Evolutionary conservation across 1,140 invertebrate genomes (phyloP).

Genomic region (Aethina tumida): DNA sequence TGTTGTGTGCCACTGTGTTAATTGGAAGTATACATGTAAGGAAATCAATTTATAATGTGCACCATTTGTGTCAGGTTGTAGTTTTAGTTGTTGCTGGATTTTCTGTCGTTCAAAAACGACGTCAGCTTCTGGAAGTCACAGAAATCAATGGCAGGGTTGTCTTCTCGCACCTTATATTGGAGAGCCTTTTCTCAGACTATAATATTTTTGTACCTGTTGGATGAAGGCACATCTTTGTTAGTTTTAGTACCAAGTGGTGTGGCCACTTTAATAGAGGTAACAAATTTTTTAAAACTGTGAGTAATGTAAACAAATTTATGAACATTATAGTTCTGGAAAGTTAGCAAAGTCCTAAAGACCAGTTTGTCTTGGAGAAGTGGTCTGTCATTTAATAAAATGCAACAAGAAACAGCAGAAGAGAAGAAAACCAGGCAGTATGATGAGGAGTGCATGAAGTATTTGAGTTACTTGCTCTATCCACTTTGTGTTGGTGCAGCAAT

Average conservation of each 20-base stretch:
- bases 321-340: conserved; percentile 86
- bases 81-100: conserved; percentile 87
- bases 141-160: conserved; percentile 79
- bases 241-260: conserved; percentile 81
- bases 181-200: conserved; percentile 84
- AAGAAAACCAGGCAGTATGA: conserved; percentile 75
- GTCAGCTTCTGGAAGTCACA: conserved; percentile 87
- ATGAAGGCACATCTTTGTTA: conserved; percentile 86
- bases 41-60: conserved; percentile 1
- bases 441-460: conserved; percentile 82
- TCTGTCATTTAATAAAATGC: conserved; percentile 30
- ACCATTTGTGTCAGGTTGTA: conserved; percentile 1
- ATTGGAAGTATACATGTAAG: conserved; percentile 90
- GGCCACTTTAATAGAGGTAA: conserved; percentile 77
- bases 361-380: conserved; percentile 42
- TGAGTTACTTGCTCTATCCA: conserved; percentile 88
- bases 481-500: conserved; percentile 74
- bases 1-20: conserved; percentile 85
- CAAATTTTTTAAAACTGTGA: background rate
- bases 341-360: conserved; percentile 81
- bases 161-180: conserved; percentile 83
- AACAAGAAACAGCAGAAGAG: conserved; percentile 53
- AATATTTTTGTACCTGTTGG: conserved; percentile 89
- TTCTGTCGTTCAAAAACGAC: conserved; percentile 97
- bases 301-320: background rate